Evolutionary conservation across 2,888 invertebrate genomes (phyloP), one percentile per base, ranked within the genome.

Genomic region (Mythimna lalbum): DNA sequence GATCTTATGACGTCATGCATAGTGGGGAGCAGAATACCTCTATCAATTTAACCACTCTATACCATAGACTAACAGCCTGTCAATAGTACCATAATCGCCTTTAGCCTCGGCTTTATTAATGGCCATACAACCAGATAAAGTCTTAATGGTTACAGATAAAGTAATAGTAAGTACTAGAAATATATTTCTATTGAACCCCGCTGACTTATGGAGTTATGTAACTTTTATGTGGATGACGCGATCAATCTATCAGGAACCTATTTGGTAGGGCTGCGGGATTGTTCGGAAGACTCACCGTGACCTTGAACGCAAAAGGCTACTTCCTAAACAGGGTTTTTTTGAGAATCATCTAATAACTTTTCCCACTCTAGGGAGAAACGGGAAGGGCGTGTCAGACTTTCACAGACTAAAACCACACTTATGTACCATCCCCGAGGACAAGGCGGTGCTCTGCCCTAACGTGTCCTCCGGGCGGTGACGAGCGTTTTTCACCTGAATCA

Each of bases 71-170:
- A 78, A 60, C 27, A 50, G 27, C 73, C 61, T 76, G 64, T 78
- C 76, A 72, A 64, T 78, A 72, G 53, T 10, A n/a, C 64, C 19
- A 49, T 76, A 63, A 70, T 49, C 47, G 63, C 72, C 80, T 76
- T 76, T 76, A 60, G 60, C 76, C 66, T 65, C 65, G 17, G 50
- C 21, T 49, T 76, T 66, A 63, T 66, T 66, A 67, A 76, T 76
- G 21, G 80, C 50, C 36, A 33, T 1, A 63, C 47, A 49, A 52
- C 61, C 21, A 80, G 60, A 80, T 76, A 76, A 66, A 76, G 50
- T 56, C 36, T 56, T 62, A 63, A 55, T 63, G 47, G 59, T 27
- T 53, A 62, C 23, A 59, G 49, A 67, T 77, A 63, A 60, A 76
- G 5, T 50, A 47, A 68, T 21, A 39, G 27, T 66, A 52, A 39